A percentile compares a stretch with the other conserved stretches of the same genome.
Conservation (phyloP, 2,797 vertebrate genomes). For the Heterohyrax brucei region DNA sequence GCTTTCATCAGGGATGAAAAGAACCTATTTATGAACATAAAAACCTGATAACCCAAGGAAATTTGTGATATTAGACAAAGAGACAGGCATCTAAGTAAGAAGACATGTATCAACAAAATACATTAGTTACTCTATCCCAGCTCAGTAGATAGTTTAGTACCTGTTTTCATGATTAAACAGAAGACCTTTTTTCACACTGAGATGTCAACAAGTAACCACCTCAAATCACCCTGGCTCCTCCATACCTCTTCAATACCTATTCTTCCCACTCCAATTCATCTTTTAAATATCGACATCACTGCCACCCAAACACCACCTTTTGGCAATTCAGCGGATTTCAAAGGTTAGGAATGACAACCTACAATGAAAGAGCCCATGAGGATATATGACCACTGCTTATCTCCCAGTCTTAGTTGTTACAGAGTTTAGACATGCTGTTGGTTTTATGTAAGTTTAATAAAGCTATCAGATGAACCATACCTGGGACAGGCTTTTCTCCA, state of each 20-base stretch:
- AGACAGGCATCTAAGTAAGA: constrained; percentile 2
- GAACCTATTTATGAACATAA: constrained; percentile 59
- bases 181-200: neutral
- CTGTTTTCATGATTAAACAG: constrained; percentile 10
- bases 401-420: neutral
- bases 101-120: neutral
- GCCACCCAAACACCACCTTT: constrained; percentile 47
- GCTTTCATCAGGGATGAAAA: constrained; percentile 19
- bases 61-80: constrained; percentile 20
- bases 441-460: constrained; percentile 62
- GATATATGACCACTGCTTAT: constrained; percentile 26
- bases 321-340: constrained; percentile 42
- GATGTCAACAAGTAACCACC: neutral
- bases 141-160: neutral
- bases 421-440: neutral
- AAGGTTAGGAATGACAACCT: constrained; percentile 33
- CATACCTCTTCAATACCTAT: neutral
- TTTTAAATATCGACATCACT: constrained; percentile 41
- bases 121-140: neutral
- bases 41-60: constrained; percentile 38
- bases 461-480: constrained; percentile 90
- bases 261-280: constrained; percentile 18
- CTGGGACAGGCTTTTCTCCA: constrained; percentile 98
- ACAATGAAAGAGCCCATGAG: constrained; percentile 2
- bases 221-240: neutral